Base-by-base conservation (phyloP, 2,888 invertebrate genomes). In the Coelinius sp. region DNA sequence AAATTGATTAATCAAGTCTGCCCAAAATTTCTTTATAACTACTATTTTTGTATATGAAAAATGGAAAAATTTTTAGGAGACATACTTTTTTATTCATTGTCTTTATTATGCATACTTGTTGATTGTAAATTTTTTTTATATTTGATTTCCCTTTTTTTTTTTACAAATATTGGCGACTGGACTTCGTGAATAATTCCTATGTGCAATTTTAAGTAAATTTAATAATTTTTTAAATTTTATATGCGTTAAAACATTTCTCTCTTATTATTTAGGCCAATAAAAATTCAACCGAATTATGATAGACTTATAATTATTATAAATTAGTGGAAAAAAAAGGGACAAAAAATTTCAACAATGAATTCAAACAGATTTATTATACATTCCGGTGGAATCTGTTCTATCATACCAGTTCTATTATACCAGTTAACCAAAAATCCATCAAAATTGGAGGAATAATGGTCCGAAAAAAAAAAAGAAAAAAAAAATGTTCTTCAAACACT, bases 381-480 rank as follows among this genome's bases (percentile, higher is more conserved):
- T 76, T 79, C 79, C 76, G 80, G 76, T 83, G 83, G 81, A 80
- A 83, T 82, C 73, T 71, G 75, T 77, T 77, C 56, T 68, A 78
- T 75, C 73, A 79, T n/a, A n/a, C n/a, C n/a, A n/a, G n/a, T n/a
- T n/a, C n/a, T n/a, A n/a, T 78, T 76, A 79, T 76, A 77, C 70
- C 78, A 75, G 79, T 75, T 74, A 76, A 80, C 80, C 77, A 73
- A 73, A 71, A 80, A 79, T 71, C 74, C 70, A 71, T 75, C 77
- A 70, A 59, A 59, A 24, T 49, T 1, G 20, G 46, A 20, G 44
- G 44, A 14, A 44, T 44, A 6, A 7, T 8, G 46, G 20, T n/a
- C 59, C 35, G 35, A 59, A 25, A 27, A 22, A 20, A 7, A 22
- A n/a, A n/a, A n/a, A n/a, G n/a, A n/a, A n/a, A n/a, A n/a, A n/a